Base-by-base conservation (phyloP, 2,797 vertebrate genomes). In the Urosaurus nigricauda region DNA sequence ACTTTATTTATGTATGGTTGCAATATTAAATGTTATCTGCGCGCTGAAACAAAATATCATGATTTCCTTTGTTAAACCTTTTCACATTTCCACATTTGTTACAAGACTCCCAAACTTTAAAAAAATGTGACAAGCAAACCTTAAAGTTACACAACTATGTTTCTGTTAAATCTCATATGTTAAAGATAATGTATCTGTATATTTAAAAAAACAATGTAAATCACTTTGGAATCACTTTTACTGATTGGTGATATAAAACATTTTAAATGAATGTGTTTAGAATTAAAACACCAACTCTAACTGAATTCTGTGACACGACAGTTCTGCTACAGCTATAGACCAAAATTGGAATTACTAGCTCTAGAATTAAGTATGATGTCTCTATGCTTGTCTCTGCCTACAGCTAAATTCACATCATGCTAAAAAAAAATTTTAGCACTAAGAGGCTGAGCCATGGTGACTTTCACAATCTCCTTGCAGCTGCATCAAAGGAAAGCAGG, bases 11-110 rank as follows among this genome's bases (percentile, higher is more conserved):
- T 21, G 37, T 37, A 73, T 16, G 58, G 35, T 85, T 63, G 60
- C 29, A 75, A 74, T 73, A 74, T 37, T 68, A 89, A 85, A 73
- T 74, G 14, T 68, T 29, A 78, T 65, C n/a, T 77, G 74, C 73
- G 81, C 14, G 51, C 19, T n/a, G n/a, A 86, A 86, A 35, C 53
- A 26, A 83, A 68, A 88, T 37, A 56, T 51, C 26, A 74, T n/a
- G n/a, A 75, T 83, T 77, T 58, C 51, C 53, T 84, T 75, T 29
- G 65, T 40, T 60, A 73, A 90, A 88, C 84, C 43, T 37, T 19
- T 80, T 2, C 11, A 29, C 32, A 35, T 63, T 37, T 82, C 29
- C 51, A 84, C 40, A 74, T 21, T 83, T 75, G 53, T 84, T 32
- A 53, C 82, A 26, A 65, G 65, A 32, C 40, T 85, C 60, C 51